Base-by-base conservation (phyloP, 1,140 invertebrate species). In the Magallana angulata region DNA sequence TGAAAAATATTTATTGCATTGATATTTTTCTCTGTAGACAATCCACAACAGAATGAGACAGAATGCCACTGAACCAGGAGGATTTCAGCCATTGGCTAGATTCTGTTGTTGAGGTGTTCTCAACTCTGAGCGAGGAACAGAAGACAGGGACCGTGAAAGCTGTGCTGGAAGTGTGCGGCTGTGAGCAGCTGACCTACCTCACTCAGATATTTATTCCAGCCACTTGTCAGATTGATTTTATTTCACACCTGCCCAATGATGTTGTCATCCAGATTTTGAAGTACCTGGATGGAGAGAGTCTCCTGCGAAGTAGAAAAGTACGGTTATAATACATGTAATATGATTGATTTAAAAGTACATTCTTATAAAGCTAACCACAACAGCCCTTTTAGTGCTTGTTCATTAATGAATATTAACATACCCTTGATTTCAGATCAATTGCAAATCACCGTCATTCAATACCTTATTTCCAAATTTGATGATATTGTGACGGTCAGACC, bases 271-370 rank as follows among this genome's bases (percentile, higher is more conserved):
- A 82, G 57, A 58, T 82, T n/a, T 24, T 82, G 18, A 82, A 82
- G 48, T 82, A 82, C 16, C 57, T 82, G 81, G 81, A 82, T 82
- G 81, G 81, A 30, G 48, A 82, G 16, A 82, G 16, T 56, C 81
- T 82, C 7, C 18, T 57, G 48, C 16, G 18, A 18, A 30, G 48
- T 82, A 57, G 48, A n/a, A n/a, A 57, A 58, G 81, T 82, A 82
- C 12, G 68, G 24, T 76, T 14, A 12, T 9, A 48, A 48, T 48
- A 5, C 36, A 48, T 48, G 36, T 48, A 48, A 48, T 48, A 5
- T 48, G 36, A 48, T 48, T 48, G 36, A 48, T 48, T 48, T 48
- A 48, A 48, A 48, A 48, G 36, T 48, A 48, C 36, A 48, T 48
- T 24, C 24, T 24, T 1, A 24, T 24, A 24, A 24, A 0, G 24